A percentile compares a stretch with the other conserved stretches of the same genome.
These are phyloP conservation scores for Eira barbara DNA, from an alignment of 2,113 vertebrate genomes.

Conservation along the genomic window DNA sequence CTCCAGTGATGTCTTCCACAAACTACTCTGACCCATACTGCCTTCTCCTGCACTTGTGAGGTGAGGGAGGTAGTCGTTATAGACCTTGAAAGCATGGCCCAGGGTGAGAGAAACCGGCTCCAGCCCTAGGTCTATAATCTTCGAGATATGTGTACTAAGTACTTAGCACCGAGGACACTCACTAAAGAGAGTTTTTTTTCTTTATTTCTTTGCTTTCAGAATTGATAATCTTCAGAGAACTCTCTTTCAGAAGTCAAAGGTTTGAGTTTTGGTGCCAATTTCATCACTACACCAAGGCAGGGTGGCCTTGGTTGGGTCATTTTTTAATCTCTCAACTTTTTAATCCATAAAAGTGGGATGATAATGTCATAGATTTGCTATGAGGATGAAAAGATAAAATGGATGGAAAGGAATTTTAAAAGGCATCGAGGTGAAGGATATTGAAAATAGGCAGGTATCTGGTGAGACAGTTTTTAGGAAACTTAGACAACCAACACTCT, in stretches of 20 bases:
- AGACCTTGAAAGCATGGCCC: background rate
- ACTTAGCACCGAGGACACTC: background rate
- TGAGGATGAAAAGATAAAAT: background rate
- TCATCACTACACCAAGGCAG: background rate
- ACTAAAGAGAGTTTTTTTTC: background rate
- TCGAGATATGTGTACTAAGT: background rate
- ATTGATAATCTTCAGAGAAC: background rate
- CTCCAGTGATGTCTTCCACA: background rate
- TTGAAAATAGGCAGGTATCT: background rate
- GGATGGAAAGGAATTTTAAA: background rate
- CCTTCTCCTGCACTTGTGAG: background rate
- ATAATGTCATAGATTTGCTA: slow-evolving; percentile 15
- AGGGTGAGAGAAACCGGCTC: background rate
- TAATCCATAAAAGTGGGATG: background rate
- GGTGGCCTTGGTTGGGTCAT: background rate
- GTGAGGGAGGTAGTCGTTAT: too few species aligned
- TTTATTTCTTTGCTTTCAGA: background rate
- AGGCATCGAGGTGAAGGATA: background rate
- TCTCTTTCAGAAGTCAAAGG: background rate
- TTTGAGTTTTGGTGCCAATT: background rate
- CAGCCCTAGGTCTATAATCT: background rate
- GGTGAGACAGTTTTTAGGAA: background rate
- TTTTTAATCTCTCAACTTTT: slow-evolving; percentile 12
- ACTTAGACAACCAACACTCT: background rate
- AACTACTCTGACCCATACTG: background rate